Percentiles rank a stretch among this genome's conserved stretches.
These are phyloP conservation scores for Cyclargus thomasi DNA, from an alignment of 1,140 invertebrate genomes.

Conservation along the genomic window DNA sequence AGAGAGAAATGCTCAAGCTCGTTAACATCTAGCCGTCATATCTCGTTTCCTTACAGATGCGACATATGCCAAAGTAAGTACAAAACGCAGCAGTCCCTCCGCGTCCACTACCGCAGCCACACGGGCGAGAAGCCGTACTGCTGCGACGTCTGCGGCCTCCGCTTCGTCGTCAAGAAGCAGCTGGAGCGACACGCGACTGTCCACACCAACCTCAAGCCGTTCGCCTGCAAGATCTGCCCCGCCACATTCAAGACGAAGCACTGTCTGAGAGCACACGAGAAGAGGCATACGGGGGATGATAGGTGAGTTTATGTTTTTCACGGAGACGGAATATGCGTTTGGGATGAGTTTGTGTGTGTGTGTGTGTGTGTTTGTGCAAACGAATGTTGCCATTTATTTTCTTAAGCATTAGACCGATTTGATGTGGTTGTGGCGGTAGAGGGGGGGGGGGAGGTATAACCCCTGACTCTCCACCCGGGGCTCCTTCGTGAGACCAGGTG, in stretches of 20 bases:
- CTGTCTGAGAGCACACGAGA: neutral
- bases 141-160: neutral
- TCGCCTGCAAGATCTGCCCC: neutral
- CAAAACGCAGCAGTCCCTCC: neutral
- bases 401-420: no score
- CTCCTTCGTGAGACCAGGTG: no score
- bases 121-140: neutral
- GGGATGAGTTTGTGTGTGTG: no score
- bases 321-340: no score
- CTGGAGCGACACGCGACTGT: neutral
- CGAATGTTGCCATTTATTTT: no score
- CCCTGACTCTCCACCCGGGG: no score
- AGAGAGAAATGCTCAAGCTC: neutral
- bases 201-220: neutral
- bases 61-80: constrained; percentile 4
- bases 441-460: no score
- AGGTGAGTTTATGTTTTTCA: neutral
- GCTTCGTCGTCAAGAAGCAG: neutral
- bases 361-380: no score
- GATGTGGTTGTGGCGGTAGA: no score
- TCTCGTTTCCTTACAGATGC: neutral
- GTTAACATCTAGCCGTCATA: neutral
- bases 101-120: neutral
- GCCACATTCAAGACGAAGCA: neutral
- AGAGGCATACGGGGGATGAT: neutral